Evolutionary conservation across 2,797 vertebrate genomes (phyloP).

Genomic region (Dromococcyx pavoninus): DNA sequence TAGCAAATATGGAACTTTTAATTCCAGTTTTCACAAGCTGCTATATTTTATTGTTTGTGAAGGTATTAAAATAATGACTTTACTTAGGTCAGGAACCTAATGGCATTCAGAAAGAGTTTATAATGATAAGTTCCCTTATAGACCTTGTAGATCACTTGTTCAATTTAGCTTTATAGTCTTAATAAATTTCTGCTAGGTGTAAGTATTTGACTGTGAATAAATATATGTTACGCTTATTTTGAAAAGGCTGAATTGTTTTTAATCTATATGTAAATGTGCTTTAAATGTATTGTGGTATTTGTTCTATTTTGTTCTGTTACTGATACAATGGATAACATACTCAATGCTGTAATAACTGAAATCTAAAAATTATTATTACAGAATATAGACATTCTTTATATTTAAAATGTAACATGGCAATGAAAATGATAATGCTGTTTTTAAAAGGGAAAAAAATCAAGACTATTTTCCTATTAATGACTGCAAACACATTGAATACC

Average conservation of each 20-base stretch:
- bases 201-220: slow-evolving; percentile 21
- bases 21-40: neutral
- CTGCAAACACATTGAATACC: neutral
- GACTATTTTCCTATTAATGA: neutral
- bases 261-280: slow-evolving; percentile 57
- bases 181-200: neutral
- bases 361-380: neutral
- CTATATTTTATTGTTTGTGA: neutral
- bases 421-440: neutral
- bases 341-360: neutral
- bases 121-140: neutral
- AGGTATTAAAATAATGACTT: neutral
- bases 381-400: neutral
- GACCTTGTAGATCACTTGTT: neutral
- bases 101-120: neutral
- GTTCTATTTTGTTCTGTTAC: neutral
- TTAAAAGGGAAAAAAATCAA: neutral
- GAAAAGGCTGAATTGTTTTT: slow-evolving; percentile 42
- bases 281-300: neutral
- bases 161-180: neutral
- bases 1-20: neutral
- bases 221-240: neutral
- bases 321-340: neutral
- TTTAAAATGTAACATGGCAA: neutral
- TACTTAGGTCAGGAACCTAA: neutral